Percentiles rank a stretch among this genome's conserved stretches.
These are phyloP conservation scores for Empidonax traillii DNA, from an alignment of 2,113 vertebrate genomes.

Conservation along the genomic window DNA sequence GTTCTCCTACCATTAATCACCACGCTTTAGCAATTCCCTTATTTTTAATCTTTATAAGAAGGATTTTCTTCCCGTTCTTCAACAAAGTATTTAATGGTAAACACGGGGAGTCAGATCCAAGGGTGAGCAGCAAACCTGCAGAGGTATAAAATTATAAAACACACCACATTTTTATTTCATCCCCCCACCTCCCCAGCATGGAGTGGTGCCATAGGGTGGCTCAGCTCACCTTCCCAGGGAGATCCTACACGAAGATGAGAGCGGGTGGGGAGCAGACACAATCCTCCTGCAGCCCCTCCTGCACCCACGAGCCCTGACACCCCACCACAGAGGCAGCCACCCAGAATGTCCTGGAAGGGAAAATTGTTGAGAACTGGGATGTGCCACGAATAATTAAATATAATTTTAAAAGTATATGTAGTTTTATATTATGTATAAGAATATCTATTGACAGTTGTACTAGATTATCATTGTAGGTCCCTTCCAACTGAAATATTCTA, in stretches of 20 bases:
- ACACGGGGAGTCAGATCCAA: neutral
- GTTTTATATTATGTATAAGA: neutral
- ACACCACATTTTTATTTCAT: neutral
- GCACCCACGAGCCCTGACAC: conserved; percentile 84
- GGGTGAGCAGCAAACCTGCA: conserved; percentile 17
- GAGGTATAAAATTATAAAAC: neutral
- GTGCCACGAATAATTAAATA: neutral
- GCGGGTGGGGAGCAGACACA: conserved; percentile 79
- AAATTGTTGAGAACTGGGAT: neutral
- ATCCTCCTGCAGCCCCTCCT: conserved; percentile 71
- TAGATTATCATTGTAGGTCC: neutral
- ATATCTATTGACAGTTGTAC: neutral
- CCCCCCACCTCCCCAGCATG: neutral
- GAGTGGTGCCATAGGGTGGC: neutral
- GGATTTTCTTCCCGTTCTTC: neutral
- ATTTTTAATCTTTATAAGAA: neutral
- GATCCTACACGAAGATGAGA: conserved; percentile 76
- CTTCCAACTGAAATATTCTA: neutral
- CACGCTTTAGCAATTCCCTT: neutral
- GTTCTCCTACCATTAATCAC: neutral
- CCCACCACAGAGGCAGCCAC: conserved; percentile 72
- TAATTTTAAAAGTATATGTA: accelerated
- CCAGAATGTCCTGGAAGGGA: conserved; percentile 82
- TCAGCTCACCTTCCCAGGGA: neutral
- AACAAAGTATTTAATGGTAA: neutral